These are phyloP conservation scores for Porphyrio hochstetteri DNA, from an alignment of 2,113 vertebrate species.

Conservation along the genomic window DNA sequence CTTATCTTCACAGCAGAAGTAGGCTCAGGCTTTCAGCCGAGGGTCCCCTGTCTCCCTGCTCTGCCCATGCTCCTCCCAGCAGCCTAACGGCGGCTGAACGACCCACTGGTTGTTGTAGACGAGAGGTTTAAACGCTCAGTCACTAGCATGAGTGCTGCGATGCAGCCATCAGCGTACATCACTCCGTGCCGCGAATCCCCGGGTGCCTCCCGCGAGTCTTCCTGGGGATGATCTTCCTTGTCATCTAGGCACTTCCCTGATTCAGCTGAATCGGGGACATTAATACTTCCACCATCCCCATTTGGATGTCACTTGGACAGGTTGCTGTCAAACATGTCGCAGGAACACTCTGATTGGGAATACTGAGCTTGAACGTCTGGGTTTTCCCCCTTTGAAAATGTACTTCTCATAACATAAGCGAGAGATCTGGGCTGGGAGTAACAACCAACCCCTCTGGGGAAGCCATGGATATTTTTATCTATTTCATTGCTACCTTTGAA, in stretches of 20 bases:
- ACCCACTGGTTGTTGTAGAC: neutral
- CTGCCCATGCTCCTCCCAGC: neutral
- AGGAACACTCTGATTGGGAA: neutral
- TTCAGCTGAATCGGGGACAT: neutral
- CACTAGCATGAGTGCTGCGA: accelerated
- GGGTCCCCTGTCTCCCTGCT: neutral
- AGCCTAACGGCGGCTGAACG: neutral
- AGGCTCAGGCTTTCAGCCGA: neutral
- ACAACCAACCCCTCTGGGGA: neutral
- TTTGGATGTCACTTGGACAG: neutral
- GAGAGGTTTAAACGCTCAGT: neutral
- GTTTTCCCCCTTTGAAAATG: neutral
- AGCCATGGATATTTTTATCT: neutral
- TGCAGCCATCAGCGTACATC: accelerated
- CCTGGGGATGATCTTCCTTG: neutral
- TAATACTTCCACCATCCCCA: neutral
- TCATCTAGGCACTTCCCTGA: neutral
- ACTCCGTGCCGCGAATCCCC: accelerated
- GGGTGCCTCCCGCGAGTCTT: neutral
- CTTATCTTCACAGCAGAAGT: neutral
- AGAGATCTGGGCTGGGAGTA: neutral
- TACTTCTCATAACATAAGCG: neutral
- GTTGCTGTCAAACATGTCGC: neutral
- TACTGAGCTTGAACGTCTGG: accelerated
- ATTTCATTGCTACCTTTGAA: neutral